A percentile compares a stretch with the other conserved stretches of the same genome.
Evolutionary conservation across 2,797 vertebrate genomes (phyloP).

Genomic region (Neoniphon sammara): DNA sequence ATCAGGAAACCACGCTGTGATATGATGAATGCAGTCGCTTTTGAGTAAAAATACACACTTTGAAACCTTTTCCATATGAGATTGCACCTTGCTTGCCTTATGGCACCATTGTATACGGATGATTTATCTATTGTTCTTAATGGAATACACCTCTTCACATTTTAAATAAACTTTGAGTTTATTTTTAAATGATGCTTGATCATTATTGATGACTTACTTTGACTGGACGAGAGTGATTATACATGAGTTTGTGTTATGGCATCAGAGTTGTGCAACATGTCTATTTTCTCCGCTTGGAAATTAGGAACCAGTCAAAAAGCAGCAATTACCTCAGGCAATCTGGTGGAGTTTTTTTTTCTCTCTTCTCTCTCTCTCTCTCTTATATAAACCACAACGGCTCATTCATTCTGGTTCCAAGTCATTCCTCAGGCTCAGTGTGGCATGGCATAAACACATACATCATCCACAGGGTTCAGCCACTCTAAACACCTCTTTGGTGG

Average conservation of each 20-base stretch:
- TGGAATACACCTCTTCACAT: slow-evolving; percentile 35
- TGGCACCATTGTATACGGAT: slow-evolving; percentile 56
- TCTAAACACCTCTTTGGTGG: slow-evolving; percentile 49
- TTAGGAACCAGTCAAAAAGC: slow-evolving; percentile 45
- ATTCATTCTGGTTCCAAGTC: slow-evolving; percentile 64
- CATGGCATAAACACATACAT: slow-evolving; percentile 68
- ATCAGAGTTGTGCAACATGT: slow-evolving; percentile 31
- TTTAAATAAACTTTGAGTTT: slow-evolving; percentile 42
- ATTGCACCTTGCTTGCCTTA: slow-evolving; percentile 56
- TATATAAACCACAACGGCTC: slow-evolving; percentile 49
- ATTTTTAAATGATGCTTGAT: slow-evolving; percentile 45
- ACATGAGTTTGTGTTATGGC: slow-evolving; percentile 15
- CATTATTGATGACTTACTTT: slow-evolving; percentile 18
- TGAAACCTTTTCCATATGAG: slow-evolving; percentile 55
- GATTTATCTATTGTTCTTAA: slow-evolving; percentile 60
- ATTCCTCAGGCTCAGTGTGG: slow-evolving; percentile 66
- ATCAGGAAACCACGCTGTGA: slow-evolving; percentile 71
- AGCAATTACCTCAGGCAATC: slow-evolving; percentile 34
- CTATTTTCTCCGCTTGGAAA: slow-evolving; percentile 30
- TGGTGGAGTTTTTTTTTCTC: slow-evolving; percentile 8
- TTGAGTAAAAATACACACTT: slow-evolving; percentile 68
- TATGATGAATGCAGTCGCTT: slow-evolving; percentile 69
- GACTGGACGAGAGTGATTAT: not conserved
- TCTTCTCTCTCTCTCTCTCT: slow-evolving; percentile 26
- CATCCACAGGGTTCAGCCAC: slow-evolving; percentile 47